These are phyloP conservation scores for Syngnathoides biaculeatus DNA, from an alignment of 2,113 vertebrate genomes.

Conservation along the genomic window DNA sequence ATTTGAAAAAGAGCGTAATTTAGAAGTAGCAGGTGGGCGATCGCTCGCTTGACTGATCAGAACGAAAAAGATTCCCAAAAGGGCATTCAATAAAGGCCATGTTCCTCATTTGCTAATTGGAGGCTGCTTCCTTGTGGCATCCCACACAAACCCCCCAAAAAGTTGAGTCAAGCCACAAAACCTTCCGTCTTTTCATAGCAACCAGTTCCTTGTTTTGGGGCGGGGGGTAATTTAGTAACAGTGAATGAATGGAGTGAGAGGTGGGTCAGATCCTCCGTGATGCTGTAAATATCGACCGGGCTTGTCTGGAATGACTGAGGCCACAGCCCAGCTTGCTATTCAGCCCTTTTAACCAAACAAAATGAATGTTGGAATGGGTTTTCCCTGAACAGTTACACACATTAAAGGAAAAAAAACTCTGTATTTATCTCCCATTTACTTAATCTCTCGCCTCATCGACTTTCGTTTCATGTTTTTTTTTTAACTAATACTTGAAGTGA, in stretches of 20 bases:
- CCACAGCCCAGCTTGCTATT: constrained; percentile 39
- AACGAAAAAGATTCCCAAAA: constrained; percentile 65
- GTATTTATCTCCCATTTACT: constrained; percentile 26
- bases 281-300: constrained; percentile 61
- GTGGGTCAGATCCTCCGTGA: constrained; percentile 50
- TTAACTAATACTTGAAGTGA: too few species aligned
- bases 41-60: constrained; percentile 64
- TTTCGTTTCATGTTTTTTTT: neutral
- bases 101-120: constrained; percentile 69
- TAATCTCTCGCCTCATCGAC: constrained; percentile 10
- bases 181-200: constrained; percentile 54
- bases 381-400: constrained; percentile 32
- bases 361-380: constrained; percentile 20
- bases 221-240: constrained; percentile 42
- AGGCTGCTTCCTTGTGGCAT: constrained; percentile 48
- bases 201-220: constrained; percentile 28
- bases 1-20: constrained; percentile 46
- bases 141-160: constrained; percentile 45
- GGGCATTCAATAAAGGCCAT: constrained; percentile 64
- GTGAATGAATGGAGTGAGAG: constrained; percentile 56
- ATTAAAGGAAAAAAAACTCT: constrained; percentile 21
- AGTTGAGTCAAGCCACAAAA: constrained; percentile 53
- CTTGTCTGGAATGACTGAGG: constrained; percentile 53
- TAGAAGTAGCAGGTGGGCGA: constrained; percentile 73
- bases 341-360: constrained; percentile 42